phyloP scores from a whole-genome alignment of 2,797 vertebrate species.

The Betta splendens region DNA sequence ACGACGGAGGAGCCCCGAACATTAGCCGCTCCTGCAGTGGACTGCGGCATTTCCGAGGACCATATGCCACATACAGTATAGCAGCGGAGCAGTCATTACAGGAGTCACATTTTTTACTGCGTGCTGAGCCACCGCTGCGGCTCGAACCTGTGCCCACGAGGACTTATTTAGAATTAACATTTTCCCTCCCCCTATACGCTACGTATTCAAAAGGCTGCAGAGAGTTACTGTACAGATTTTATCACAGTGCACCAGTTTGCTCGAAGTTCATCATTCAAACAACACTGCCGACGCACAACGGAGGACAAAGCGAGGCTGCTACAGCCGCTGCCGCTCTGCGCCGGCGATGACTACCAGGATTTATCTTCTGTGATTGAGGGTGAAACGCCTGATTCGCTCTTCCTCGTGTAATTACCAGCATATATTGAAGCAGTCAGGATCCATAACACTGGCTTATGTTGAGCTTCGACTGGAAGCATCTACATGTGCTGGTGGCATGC shows the following conservation, averaged over 20 bases:
- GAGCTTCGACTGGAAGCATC: not conserved
- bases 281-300: constrained; percentile 4
- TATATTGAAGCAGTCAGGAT: constrained; percentile 8
- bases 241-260: constrained; percentile 23
- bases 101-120: constrained; percentile 34
- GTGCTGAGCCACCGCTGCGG: constrained; percentile 44
- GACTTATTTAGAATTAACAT: constrained; percentile 35
- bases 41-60: constrained; percentile 67
- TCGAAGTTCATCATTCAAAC: constrained; percentile 27
- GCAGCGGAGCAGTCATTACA: constrained; percentile 38
- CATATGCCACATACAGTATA: constrained; percentile 54
- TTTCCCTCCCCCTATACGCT: not conserved
- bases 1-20: constrained; percentile 67
- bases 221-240: constrained; percentile 28
- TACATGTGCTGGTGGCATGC: not conserved
- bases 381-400: constrained; percentile 1
- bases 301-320: constrained; percentile 39
- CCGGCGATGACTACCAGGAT: constrained; percentile 19
- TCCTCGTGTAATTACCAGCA: constrained; percentile 13
- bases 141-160: constrained; percentile 27
- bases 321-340: constrained; percentile 8
- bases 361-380: not conserved
- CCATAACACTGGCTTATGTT: not conserved
- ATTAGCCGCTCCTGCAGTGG: constrained; percentile 66
- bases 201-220: constrained; percentile 21